A percentile compares a stretch with the other conserved stretches of the same genome.
Evolutionary conservation across 1,140 invertebrate genomes (phyloP).

Genomic region (Trichonephila inaurata): DNA sequence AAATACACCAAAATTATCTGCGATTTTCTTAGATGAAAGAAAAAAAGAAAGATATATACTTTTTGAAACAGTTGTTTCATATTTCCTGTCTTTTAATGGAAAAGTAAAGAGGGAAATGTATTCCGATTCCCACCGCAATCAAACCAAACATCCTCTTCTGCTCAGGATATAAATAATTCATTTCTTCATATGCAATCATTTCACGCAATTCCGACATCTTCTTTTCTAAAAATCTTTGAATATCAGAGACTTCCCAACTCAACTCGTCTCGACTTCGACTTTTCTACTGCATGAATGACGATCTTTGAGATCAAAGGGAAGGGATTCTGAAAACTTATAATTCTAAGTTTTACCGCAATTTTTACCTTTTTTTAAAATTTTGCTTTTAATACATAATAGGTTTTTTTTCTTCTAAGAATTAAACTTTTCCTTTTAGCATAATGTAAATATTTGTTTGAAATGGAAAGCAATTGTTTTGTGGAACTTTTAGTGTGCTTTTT

Average conservation of each 20-base stretch:
- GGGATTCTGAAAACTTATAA: background rate
- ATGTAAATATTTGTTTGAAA: background rate
- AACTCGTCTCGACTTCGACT: constrained; percentile 54
- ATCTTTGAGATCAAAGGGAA: constrained; percentile 62
- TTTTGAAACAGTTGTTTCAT: constrained; percentile 6
- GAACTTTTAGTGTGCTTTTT: too few species aligned
- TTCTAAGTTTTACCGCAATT: background rate
- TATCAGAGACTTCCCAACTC: background rate
- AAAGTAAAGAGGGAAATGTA: constrained; percentile 37
- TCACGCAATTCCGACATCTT: constrained; percentile 47
- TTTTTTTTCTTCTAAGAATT: background rate
- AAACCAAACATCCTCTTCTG: constrained; percentile 44
- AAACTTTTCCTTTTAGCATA: too few species aligned
- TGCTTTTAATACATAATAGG: background rate
- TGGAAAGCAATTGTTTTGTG: background rate
- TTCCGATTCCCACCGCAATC: constrained; percentile 18
- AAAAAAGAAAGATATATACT: background rate
- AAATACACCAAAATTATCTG: background rate
- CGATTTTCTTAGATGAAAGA: background rate
- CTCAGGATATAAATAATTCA: constrained; percentile 57
- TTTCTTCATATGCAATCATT: constrained; percentile 68
- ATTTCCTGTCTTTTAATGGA: constrained; percentile 49
- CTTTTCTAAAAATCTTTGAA: background rate
- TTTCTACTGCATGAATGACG: constrained; percentile 12
- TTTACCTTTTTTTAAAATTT: background rate